A percentile compares a stretch with the other conserved stretches of the same genome.
Evolutionary conservation across 1,140 invertebrate species (phyloP).

Genomic region (Tetramorium simillimum): DNA sequence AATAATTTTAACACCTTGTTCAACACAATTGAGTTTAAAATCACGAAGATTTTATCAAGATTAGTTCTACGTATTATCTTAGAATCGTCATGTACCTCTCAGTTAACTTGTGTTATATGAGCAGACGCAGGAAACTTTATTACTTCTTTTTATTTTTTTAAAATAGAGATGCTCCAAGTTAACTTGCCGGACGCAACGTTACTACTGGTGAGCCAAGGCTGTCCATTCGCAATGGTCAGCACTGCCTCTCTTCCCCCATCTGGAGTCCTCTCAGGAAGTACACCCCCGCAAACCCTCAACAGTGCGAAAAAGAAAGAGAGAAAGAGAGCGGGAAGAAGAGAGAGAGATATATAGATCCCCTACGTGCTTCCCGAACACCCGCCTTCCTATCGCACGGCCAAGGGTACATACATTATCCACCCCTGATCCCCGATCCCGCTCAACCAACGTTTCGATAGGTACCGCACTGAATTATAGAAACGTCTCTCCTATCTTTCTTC

Average conservation of each 20-base stretch:
- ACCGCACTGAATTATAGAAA: constrained; percentile 82
- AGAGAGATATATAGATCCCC: constrained; percentile 15
- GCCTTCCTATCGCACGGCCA: constrained; percentile 64
- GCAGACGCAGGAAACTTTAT: neutral
- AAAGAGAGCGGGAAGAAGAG: neutral
- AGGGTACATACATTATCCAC: constrained; percentile 84
- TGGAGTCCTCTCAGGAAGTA: constrained; percentile 64
- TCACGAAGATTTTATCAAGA: neutral
- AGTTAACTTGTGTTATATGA: neutral
- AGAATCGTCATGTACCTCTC: neutral
- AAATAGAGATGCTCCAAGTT: constrained; percentile 67
- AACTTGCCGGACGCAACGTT: constrained; percentile 80
- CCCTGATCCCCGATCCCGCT: constrained; percentile 76
- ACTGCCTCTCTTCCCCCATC: constrained; percentile 78
- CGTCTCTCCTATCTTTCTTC: constrained; percentile 54
- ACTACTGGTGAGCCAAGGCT: constrained; percentile 80
- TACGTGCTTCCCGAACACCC: constrained; percentile 57
- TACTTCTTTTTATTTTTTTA: constrained; percentile 17
- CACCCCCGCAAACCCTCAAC: constrained; percentile 69
- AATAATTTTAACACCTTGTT: neutral
- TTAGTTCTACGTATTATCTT: neutral
- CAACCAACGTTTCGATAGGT: constrained; percentile 71
- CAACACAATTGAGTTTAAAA: neutral
- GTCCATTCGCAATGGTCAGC: constrained; percentile 81
- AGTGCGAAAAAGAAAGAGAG: constrained; percentile 37